Evolutionary conservation across 2,888 invertebrate genomes (phyloP).

Genomic region (Philopedon plagiatum): DNA sequence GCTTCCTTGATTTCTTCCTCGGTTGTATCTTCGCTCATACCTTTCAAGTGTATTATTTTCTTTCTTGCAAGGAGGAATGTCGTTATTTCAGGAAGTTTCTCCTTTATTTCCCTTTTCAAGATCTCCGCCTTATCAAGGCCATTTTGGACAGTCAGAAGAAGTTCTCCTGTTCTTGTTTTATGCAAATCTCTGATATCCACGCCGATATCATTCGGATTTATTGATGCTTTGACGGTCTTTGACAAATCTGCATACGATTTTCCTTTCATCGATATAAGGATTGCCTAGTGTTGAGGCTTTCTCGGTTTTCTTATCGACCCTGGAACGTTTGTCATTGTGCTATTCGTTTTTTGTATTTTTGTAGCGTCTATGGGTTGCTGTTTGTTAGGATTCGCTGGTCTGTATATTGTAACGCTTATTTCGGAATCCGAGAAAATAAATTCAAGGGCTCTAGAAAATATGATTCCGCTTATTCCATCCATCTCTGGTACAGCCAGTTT

Average conservation of each 20-base stretch:
- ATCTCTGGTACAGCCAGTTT: constrained; percentile 42
- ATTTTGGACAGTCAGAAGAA: constrained; percentile 5
- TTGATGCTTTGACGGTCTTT: neutral
- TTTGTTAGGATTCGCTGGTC: neutral
- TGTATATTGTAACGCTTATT: neutral
- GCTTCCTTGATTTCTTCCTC: neutral
- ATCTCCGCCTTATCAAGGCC: constrained; percentile 15
- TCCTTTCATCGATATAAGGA: neutral
- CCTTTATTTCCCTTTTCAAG: neutral
- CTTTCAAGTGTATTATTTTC: neutral
- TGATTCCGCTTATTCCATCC: constrained; percentile 23
- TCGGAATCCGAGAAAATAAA: constrained; percentile 31
- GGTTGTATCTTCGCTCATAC: neutral
- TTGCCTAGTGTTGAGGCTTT: neutral
- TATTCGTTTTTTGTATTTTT: neutral
- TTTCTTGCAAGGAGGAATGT: neutral
- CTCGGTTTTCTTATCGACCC: neutral
- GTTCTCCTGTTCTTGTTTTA: neutral
- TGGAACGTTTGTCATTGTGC: neutral
- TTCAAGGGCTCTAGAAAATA: constrained; percentile 25
- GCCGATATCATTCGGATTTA: constrained; percentile 5
- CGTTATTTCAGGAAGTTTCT: neutral
- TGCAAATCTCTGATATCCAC: neutral
- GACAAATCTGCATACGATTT: constrained; percentile 11
- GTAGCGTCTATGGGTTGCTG: too few relatives aligned